Conservation (phyloP, 2,113 vertebrate species). For the Xenopus laevis region DNA sequence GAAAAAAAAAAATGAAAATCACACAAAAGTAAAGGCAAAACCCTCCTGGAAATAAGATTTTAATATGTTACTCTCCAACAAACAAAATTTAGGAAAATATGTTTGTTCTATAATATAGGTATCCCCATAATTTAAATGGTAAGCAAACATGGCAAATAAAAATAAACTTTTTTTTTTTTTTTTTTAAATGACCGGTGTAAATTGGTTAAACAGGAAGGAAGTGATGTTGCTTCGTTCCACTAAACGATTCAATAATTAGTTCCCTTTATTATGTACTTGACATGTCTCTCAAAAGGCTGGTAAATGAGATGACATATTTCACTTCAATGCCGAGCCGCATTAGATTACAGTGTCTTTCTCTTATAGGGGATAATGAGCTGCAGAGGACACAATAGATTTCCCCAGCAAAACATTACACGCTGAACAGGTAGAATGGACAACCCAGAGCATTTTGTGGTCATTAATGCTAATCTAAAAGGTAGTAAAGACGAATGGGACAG, state of each 20-base stretch:
- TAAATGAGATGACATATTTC: constrained; percentile 51
- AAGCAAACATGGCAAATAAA: background rate
- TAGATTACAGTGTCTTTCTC: constrained; percentile 44
- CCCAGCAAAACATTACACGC: constrained; percentile 40
- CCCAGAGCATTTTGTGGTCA: constrained; percentile 15
- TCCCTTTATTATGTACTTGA: constrained; percentile 43
- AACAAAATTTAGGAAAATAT: too few relatives aligned
- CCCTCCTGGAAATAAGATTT: constrained; percentile 86
- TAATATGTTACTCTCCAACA: constrained; percentile 48
- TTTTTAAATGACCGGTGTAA: constrained; percentile 39
- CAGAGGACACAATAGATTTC: constrained; percentile 39
- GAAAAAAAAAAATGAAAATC: constrained; percentile 5
- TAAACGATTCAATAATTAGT: constrained; percentile 50
- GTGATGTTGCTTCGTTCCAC: constrained; percentile 45
- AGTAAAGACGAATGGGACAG: background rate
- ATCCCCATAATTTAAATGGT: too few relatives aligned
- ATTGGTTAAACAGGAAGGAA: constrained; percentile 35
- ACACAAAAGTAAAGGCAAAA: constrained; percentile 74
- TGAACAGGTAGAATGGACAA: constrained; percentile 46
- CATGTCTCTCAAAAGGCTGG: constrained; percentile 34
- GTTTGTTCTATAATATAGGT: too few relatives aligned
- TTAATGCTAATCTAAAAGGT: constrained; percentile 26
- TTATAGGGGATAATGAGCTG: constrained; percentile 34
- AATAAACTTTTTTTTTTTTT: background rate
- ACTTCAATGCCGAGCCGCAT: constrained; percentile 44